Base-by-base conservation (phyloP, 1,140 invertebrate species). In the Aphis craccivora region DNA sequence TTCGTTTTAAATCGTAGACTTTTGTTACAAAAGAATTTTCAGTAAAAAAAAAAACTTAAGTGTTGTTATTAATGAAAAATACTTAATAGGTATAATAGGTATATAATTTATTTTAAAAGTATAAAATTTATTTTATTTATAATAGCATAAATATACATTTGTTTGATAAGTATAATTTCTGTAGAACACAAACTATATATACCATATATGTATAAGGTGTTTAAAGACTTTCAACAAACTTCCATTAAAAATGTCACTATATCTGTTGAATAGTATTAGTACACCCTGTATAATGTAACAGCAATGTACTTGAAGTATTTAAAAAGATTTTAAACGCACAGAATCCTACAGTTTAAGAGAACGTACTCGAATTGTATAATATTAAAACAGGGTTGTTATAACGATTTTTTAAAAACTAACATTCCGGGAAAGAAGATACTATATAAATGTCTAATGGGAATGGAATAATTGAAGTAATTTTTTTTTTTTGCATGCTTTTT, bases 381-480 rank as follows among this genome's bases (percentile, higher is more conserved):
- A 84, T 43, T 84, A 84, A 84, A 43, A 83, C 35, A 43, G 37
- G 23, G 83, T 43, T 30, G 43, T n/a, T 48, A 35, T 48, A 88
- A 88, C n/a, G 86, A 88, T 88, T 48, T 88, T 88, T 48, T 14
- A 25, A 43, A 40, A 83, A 37, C 76, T 84, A 40, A 84, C 23
- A 84, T 84, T 84, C 84, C 11, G 84, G 43, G 9, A 87, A 87
- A 48, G 25, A 87, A 45, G 48, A 87, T n/a, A 87, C 11, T 48
- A n/a, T 48, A 87, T 45, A 87, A 87, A 87, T 45, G 25, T 87
- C 43, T 53, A 89, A 89, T 51, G 87, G 35, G 43, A 76, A 67
- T 45, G 53, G 55, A n/a, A 91, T 67, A 91, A 91, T 91, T 91
- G 87, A 45, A 67, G 53, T 91, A 30, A 60, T 90, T 60, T 90